Conservation (phyloP, 2,888 invertebrate species). For the Nemurella pictetii region DNA sequence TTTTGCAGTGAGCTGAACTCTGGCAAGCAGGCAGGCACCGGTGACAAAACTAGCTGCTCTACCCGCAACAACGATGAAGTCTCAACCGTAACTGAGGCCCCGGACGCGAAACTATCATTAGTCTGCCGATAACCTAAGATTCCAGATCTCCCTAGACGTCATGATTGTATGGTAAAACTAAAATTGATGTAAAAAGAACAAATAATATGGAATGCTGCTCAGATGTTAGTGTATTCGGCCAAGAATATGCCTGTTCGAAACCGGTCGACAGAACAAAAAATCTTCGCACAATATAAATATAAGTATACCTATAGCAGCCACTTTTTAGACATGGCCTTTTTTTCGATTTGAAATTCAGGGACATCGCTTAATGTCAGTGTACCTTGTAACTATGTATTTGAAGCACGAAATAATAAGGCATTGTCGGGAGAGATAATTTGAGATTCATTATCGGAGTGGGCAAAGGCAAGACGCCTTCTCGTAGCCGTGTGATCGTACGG, state of each 20-base stretch:
- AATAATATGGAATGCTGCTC: neutral
- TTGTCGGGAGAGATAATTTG: neutral
- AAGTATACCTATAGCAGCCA: neutral
- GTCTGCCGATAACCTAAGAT: neutral
- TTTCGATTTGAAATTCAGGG: neutral
- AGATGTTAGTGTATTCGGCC: neutral
- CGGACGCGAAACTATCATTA: neutral
- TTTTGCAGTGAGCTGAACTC: neutral
- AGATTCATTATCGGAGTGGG: neutral
- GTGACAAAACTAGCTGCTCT: neutral
- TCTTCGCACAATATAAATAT: neutral
- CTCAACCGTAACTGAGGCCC: neutral
- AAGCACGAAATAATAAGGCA: neutral
- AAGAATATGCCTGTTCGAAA: neutral
- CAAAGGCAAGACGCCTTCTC: neutral
- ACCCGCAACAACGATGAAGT: neutral
- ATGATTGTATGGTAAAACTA: neutral
- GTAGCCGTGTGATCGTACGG: neutral
- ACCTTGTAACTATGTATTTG: neutral
- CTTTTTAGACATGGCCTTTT: neutral
- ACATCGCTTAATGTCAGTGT: neutral
- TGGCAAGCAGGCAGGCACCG: too few species aligned
- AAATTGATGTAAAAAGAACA: neutral
- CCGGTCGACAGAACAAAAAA: neutral
- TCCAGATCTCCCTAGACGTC: neutral